These are phyloP conservation scores for Serinus canaria DNA, from an alignment of 2,113 vertebrate species.

Conservation along the genomic window DNA sequence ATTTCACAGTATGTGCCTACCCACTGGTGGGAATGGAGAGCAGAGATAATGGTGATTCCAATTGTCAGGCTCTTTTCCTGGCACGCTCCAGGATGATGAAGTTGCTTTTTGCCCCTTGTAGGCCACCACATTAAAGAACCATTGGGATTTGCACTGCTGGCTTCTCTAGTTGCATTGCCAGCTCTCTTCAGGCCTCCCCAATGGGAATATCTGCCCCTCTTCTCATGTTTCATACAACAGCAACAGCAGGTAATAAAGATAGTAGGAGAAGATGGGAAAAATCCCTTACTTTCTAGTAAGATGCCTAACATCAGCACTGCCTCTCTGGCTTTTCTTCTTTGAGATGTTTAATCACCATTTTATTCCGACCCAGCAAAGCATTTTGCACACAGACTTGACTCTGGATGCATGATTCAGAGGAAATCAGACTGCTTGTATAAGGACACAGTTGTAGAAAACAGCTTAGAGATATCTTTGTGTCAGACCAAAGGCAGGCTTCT, in stretches of 20 bases:
- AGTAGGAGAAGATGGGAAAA: background rate
- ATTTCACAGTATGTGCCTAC: background rate
- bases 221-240: fast-evolving
- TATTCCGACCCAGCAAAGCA: background rate
- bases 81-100: background rate
- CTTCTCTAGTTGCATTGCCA: background rate
- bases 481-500: background rate
- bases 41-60: background rate
- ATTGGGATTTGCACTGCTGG: fast-evolving
- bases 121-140: background rate
- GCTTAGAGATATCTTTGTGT: background rate
- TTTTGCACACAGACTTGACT: background rate
- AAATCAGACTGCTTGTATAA: background rate
- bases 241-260: background rate
- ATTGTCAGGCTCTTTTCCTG: background rate
- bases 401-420: background rate
- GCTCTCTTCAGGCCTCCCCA: background rate
- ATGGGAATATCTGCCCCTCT: background rate
- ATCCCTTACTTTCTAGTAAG: background rate
- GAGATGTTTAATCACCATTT: background rate
- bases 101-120: background rate
- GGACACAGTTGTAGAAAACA: background rate
- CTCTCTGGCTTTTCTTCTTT: background rate
- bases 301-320: background rate
- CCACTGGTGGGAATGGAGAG: background rate